phyloP scores from a whole-genome alignment of 2,113 vertebrate genomes.

The Ibidorhyncha struthersii region DNA sequence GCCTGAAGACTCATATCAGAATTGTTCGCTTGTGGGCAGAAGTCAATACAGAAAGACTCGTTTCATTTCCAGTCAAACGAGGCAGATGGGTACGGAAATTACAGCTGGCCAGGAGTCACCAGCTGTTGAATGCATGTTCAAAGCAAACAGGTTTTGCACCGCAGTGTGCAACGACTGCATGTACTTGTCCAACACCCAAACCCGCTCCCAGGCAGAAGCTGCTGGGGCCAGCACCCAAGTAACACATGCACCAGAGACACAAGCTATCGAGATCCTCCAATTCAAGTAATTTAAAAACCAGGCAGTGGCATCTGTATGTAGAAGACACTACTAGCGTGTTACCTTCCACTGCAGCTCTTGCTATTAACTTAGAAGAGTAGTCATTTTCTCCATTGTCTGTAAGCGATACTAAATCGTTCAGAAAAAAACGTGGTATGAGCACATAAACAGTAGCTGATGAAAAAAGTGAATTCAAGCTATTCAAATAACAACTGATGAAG shows the following conservation, averaged over 20 bases:
- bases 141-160: neutral
- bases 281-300: neutral
- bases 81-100: neutral
- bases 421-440: neutral
- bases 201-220: neutral
- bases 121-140: neutral
- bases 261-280: neutral
- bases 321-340: neutral
- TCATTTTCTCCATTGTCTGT: neutral
- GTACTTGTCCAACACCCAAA: neutral
- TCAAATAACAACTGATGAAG: constrained; percentile 9
- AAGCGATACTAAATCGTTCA: neutral
- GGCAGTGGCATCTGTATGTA: neutral
- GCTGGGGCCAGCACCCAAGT: neutral
- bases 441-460: neutral
- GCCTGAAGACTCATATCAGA: neutral
- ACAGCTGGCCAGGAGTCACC: neutral
- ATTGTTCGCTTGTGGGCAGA: neutral
- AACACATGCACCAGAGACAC: rapidly evolving
- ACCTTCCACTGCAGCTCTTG: neutral
- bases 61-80: neutral
- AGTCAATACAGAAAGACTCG: neutral
- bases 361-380: neutral
- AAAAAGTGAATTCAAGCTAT: neutral
- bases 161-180: neutral